Percentiles rank a stretch among this genome's conserved stretches.
Conservation (phyloP, 2,888 invertebrate genomes). For the Crioceris asparagi region DNA sequence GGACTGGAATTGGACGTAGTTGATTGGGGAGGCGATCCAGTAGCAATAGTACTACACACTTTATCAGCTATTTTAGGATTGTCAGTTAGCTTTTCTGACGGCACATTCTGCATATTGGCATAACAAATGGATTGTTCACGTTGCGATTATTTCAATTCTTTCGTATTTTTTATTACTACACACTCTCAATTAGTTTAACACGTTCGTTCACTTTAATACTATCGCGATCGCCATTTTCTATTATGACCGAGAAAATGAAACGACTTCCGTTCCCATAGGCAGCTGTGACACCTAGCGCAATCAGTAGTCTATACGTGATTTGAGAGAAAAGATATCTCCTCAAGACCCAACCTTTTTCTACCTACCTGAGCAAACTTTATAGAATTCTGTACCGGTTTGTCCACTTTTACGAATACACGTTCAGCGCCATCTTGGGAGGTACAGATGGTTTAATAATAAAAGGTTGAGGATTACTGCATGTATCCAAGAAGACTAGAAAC, state of each 20-base stretch:
- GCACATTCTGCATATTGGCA: conserved; percentile 88
- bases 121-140: conserved; percentile 47
- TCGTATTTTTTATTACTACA: conserved; percentile 32
- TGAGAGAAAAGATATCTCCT: too few species aligned
- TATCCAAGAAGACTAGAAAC: too few species aligned
- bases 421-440: too few species aligned
- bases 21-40: conserved; percentile 71
- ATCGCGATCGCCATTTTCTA: conserved; percentile 61
- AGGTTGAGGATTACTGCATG: too few species aligned
- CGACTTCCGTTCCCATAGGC: conserved; percentile 27
- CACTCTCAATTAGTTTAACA: conserved; percentile 30
- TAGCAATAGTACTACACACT: conserved; percentile 64
- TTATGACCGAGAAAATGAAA: conserved; percentile 53
- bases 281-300: too few species aligned
- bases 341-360: too few species aligned
- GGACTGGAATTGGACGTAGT: conserved; percentile 61
- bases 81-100: conserved; percentile 64
- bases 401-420: too few species aligned
- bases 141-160: conserved; percentile 35
- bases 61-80: conserved; percentile 73
- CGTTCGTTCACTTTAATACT: conserved; percentile 53
- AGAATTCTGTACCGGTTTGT: too few species aligned
- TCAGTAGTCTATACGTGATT: too few species aligned
- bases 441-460: too few species aligned
- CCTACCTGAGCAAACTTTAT: too few species aligned